Evolutionary conservation across 2,888 invertebrate species (phyloP).

Genomic region (Tethea ocularis): DNA sequence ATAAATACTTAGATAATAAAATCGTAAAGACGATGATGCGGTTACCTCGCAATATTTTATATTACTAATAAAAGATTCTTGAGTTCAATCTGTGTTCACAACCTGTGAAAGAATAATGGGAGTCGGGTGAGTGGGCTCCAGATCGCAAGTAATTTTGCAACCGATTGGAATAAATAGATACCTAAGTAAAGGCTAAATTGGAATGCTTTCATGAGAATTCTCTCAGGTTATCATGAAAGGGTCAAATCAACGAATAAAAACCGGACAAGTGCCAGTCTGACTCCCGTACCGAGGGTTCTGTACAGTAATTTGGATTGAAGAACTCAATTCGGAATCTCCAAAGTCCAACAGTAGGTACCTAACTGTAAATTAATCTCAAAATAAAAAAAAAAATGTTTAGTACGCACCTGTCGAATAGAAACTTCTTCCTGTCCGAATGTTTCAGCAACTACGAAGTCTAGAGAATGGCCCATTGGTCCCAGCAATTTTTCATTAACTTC

Average conservation of each 20-base stretch:
- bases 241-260: neutral
- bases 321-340: too few relatives aligned
- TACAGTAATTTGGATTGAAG: too few relatives aligned
- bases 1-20: neutral
- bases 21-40: constrained; percentile 14
- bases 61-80: constrained; percentile 27
- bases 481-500: constrained; percentile 89
- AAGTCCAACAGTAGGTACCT: too few relatives aligned
- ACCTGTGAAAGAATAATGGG: constrained; percentile 63
- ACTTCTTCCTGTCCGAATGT: constrained; percentile 95
- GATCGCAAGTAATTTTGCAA: constrained; percentile 55
- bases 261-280: too few relatives aligned
- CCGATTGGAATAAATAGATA: constrained; percentile 52
- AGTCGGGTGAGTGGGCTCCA: constrained; percentile 47
- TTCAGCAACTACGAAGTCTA: constrained; percentile 93
- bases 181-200: constrained; percentile 13
- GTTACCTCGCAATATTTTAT: constrained; percentile 20
- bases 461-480: constrained; percentile 86
- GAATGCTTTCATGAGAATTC: neutral
- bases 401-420: constrained; percentile 87
- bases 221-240: neutral
- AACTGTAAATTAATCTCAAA: too few relatives aligned
- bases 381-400: too few relatives aligned
- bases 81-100: constrained; percentile 51
- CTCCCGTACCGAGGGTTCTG: too few relatives aligned